A percentile compares a stretch with the other conserved stretches of the same genome.
Evolutionary conservation across 2,888 invertebrate genomes (phyloP).

Genomic region (Sussaba pulchella): DNA sequence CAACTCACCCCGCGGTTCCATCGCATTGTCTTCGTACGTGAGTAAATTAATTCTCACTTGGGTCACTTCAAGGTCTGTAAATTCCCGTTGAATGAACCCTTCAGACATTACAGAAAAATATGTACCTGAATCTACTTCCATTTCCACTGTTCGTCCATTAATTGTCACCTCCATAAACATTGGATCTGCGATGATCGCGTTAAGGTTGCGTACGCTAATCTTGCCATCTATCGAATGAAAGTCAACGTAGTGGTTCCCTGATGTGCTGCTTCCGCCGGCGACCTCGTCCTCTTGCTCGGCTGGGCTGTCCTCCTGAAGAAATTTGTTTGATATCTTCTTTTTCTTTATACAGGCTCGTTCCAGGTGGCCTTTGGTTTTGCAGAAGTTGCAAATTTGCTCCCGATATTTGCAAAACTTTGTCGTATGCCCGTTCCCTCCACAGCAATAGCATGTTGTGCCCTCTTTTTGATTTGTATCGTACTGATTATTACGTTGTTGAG

Average conservation of each 20-base stretch:
- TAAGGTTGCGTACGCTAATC: conserved; percentile 29
- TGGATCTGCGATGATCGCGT: conserved; percentile 45
- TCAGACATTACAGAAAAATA: conserved; percentile 56
- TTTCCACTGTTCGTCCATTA: conserved; percentile 14
- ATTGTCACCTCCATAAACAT: conserved; percentile 43
- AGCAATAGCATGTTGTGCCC: conserved; percentile 61
- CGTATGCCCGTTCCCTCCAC: conserved; percentile 47
- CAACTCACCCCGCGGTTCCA: conserved; percentile 37
- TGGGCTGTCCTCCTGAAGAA: conserved; percentile 42
- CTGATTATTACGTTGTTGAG: too few species aligned
- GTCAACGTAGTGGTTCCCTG: conserved; percentile 33
- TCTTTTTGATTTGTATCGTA: too few species aligned
- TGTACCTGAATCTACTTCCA: conserved; percentile 67
- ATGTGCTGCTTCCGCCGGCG: conserved; percentile 22
- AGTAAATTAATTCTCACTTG: conserved; percentile 26
- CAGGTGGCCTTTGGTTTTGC: conserved; percentile 56
- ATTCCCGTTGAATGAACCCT: conserved; percentile 32
- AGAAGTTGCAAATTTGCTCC: conserved; percentile 49
- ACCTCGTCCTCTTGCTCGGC: conserved; percentile 34
- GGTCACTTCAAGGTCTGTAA: too few species aligned
- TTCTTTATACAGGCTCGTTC: conserved; percentile 58
- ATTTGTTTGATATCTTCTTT: conserved; percentile 45
- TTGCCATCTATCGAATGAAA: conserved; percentile 30
- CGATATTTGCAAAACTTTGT: conserved; percentile 44
- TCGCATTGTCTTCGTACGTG: conserved; percentile 44